Conservation (phyloP, 1,140 invertebrate genomes). For the Proctacanthus coquilletti region DNA sequence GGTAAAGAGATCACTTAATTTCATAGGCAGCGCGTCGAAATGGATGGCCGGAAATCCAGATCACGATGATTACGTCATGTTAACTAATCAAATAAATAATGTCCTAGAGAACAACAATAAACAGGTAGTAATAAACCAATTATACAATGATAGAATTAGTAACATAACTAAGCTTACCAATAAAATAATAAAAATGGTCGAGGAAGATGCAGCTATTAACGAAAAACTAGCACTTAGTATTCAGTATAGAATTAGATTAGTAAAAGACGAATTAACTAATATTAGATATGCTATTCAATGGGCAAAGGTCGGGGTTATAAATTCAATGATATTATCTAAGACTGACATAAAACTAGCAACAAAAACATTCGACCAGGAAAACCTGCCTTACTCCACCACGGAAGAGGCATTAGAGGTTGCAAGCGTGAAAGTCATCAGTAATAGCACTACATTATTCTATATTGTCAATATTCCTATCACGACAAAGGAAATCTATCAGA, state of each 20-base stretch:
- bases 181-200: not conserved
- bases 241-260: not conserved
- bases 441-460: not conserved
- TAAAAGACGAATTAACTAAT: not conserved
- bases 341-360: not conserved
- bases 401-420: not conserved
- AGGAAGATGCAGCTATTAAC: not conserved
- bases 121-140: not conserved
- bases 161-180: not conserved
- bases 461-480: not conserved
- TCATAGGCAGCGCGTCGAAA: not conserved
- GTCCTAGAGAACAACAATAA: not conserved
- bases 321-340: conserved; percentile 1
- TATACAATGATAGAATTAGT: not conserved
- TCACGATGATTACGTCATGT: not conserved
- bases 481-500: not conserved
- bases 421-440: not conserved
- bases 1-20: not conserved
- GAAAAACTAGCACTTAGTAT: not conserved
- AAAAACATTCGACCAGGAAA: not conserved
- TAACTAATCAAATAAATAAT: not conserved
- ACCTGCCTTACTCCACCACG: not conserved
- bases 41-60: not conserved
- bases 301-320: not conserved
- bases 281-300: not conserved